Conservation (phyloP, 2,888 invertebrate species). For the Nebria brevicollis region DNA sequence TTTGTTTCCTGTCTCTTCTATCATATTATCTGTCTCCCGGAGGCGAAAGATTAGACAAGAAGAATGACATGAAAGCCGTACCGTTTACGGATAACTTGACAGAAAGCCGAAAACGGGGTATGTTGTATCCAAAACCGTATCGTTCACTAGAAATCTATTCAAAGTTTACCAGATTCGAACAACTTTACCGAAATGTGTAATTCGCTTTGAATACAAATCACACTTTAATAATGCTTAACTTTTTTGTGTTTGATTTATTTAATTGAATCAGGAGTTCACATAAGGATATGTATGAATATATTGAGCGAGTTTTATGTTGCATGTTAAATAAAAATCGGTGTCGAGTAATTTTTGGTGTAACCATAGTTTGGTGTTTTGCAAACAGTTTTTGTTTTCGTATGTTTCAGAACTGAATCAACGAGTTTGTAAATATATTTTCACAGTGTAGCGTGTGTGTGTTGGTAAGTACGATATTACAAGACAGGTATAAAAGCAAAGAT, state of each 20-base stretch:
- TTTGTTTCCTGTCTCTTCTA: conserved; percentile 32
- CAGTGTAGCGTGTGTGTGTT: conserved; percentile 6
- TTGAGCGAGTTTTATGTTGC: no score
- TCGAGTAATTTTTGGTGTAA: no score
- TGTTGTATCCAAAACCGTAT: neutral
- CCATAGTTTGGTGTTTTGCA: neutral
- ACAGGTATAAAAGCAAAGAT: conserved; percentile 16
- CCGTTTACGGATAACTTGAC: conserved; percentile 27
- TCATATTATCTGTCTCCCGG: conserved; percentile 43
- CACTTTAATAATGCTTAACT: neutral
- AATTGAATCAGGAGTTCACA: no score
- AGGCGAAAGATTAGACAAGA: conserved; percentile 39
- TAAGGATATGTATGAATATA: no score
- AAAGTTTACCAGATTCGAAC: neutral
- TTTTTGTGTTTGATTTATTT: no score
- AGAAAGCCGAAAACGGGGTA: conserved; percentile 32
- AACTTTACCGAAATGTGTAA: neutral
- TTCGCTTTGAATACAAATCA: neutral
- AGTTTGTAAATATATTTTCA: conserved; percentile 19
- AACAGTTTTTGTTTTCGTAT: neutral
- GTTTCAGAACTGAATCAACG: neutral
- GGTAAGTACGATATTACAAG: conserved; percentile 2
- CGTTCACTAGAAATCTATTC: neutral
- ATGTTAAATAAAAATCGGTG: no score
- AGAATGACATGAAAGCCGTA: conserved; percentile 9